Base-by-base conservation (phyloP, 2,113 vertebrate species). In the Mobula birostris region DNA sequence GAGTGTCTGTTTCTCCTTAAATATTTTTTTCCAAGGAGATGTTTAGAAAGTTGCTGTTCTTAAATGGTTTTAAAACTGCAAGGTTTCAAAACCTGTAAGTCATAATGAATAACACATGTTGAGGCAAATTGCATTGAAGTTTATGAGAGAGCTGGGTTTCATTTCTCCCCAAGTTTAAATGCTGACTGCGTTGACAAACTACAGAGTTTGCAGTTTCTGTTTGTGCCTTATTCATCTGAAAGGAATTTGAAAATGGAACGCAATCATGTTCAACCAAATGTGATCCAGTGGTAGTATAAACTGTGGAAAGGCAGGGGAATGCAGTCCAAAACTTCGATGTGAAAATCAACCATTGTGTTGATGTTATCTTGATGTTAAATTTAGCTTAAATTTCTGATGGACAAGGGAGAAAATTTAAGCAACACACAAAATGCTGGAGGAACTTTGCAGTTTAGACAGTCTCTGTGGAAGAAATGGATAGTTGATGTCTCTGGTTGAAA, bases 191-290 rank as follows among this genome's bases (percentile, higher is more conserved):
- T 74, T 56, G 91, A 93, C 32, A 74, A 74, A 72, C 91, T 74
- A 19, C 0, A 93, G 63, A 19, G 61, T 90, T 90, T 7, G 58
- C 85, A 66, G 0, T 68, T 66, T 32, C 15, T 32, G 1, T 1
- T 48, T 12, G 68, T 17, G 2, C 21, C 0, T 93, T 93, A 93
- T 48, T 15, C 68, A 74, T 29, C 70, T 5, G 29, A 48, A 74
- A 93, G 91, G 91, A 93, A 93, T 74, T 24, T 74, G 12, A 56
- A 74, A 93, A 74, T 74, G 91, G 72, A 56, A 56, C 68, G 2
- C 29, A 61, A 32, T 63, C 5, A 0, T 19, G 12, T 32, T 32
- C 29, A 66, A 19, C 61, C 7, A 66, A 32, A 66, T 7, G 29
- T 32, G 15, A 15, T n/a, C 5, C 61, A 32, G 29, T 79, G 17